A percentile compares a stretch with the other conserved stretches of the same genome.
Conservation (phyloP, 2,888 invertebrate species). For the Hydrotaea diabolus region DNA sequence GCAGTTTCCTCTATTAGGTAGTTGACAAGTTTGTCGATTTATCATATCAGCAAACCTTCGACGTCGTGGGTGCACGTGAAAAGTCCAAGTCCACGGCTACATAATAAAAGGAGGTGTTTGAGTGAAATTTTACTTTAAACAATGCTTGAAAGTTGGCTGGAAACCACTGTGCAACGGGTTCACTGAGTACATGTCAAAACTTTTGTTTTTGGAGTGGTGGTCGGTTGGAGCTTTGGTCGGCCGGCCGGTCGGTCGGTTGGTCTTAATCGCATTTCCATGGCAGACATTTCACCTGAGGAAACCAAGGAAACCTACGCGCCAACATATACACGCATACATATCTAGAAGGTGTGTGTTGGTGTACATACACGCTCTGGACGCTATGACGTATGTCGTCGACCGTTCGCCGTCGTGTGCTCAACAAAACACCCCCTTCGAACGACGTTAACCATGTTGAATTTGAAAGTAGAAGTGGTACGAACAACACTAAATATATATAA, state of each 20-base stretch:
- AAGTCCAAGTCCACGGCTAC: too few species aligned
- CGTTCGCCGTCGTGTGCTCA: neutral
- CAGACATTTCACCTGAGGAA: constrained; percentile 7
- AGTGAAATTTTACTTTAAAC: too few species aligned
- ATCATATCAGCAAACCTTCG: too few species aligned
- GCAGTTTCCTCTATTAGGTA: too few species aligned
- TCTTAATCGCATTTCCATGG: constrained; percentile 19
- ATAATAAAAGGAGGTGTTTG: too few species aligned
- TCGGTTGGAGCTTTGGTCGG: too few species aligned
- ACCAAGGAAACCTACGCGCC: constrained; percentile 26
- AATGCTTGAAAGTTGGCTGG: too few species aligned
- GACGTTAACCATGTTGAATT: neutral
- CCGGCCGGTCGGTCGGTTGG: neutral
- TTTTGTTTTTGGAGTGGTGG: neutral
- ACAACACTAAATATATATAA: neutral
- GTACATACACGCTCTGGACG: neutral
- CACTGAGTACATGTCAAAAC: constrained; percentile 11
- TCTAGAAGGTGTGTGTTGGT: neutral
- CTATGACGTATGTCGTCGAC: constrained; percentile 23
- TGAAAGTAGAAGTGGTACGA: neutral
- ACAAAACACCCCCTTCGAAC: constrained; percentile 20
- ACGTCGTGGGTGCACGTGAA: too few species aligned
- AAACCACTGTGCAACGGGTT: neutral
- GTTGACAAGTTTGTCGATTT: too few species aligned
- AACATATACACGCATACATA: neutral